Evolutionary conservation across 2,113 vertebrate genomes (phyloP), one percentile per base, ranked within the genome.

Genomic region (Pitta sordida): DNA sequence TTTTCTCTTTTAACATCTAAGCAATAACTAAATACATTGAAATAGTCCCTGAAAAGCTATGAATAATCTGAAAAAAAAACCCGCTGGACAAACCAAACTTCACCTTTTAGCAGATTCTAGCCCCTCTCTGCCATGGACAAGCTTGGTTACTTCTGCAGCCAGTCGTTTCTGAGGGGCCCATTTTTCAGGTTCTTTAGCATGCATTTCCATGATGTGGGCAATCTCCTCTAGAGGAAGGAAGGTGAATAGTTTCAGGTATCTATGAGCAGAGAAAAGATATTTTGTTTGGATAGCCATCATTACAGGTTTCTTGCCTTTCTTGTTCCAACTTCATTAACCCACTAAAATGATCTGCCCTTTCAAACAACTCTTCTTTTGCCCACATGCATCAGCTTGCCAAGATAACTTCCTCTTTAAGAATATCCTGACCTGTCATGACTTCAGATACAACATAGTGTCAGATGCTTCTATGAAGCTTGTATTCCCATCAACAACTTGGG

Each of bases 61-160:
- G 11, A 19, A 14, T 34, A 74, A 64, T 52, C n/a, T 76, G 30
- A 86, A 82, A 70, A 23, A 75, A 69, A 86, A 75, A n/a, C n/a
- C 15, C 37, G 16, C 41, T 52, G 0, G 0, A 76, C 23, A 60
- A 90, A 75, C 67, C 15, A 56, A n/a, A 90, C 46, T 77, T 93
- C 52, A 99, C 99, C 99, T 99, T 93, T 99, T 99, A 27, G 99
- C 99, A 53, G 98, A 98, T 87, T 98, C 98, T 10, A 99, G 96
- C 13, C 99, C 99, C 39, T 99, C 98, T 93, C 98, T 98, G 8
- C 99, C 99, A 60, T 99, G 99, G 78, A 99, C 99, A 43, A 99
- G 98, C 79, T 99, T 99, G 16, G 99, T 99, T 68, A 99, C 98
- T 97, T 99, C 99, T 13, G 99, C 98, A 17, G 99, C 99, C 71